Conservation (phyloP, 2,113 vertebrate genomes). For the Naja naja region DNA sequence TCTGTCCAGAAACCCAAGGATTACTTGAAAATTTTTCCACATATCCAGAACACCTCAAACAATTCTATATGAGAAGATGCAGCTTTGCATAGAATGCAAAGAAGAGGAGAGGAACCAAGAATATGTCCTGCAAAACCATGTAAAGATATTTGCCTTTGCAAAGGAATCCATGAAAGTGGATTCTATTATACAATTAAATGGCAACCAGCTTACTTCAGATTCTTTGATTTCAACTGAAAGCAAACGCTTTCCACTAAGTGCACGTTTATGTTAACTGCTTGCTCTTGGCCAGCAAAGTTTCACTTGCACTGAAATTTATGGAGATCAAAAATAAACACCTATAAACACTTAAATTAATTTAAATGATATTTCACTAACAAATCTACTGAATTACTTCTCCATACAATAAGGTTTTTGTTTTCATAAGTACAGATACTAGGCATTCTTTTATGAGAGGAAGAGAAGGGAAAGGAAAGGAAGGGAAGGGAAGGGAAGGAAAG, state of each 20-base stretch:
- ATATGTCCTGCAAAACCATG: neutral
- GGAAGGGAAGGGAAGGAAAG: neutral
- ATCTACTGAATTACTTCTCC: neutral
- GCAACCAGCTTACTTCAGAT: constrained; percentile 30
- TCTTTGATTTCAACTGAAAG: constrained; percentile 30
- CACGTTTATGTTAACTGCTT: neutral
- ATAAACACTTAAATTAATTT: neutral
- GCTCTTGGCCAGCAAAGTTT: constrained; percentile 32
- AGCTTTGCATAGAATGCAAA: neutral
- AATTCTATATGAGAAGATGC: neutral
- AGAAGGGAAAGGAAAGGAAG: neutral
- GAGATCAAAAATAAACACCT: constrained; percentile 5
- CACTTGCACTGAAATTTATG: neutral
- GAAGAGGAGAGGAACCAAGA: neutral
- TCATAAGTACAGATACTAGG: neutral
- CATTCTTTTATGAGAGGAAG: neutral
- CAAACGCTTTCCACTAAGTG: constrained; percentile 24
- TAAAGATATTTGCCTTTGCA: neutral
- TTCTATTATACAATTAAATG: constrained; percentile 36
- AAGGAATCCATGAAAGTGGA: neutral
- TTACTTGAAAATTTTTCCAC: neutral
- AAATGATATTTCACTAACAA: neutral
- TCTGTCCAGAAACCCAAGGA: neutral
- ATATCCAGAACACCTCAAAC: neutral
- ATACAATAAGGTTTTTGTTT: neutral